These are phyloP conservation scores for Palythoa heliodiscus DNA, from an alignment of 92 coral and sea anemone species.

Conservation along the genomic window DNA sequence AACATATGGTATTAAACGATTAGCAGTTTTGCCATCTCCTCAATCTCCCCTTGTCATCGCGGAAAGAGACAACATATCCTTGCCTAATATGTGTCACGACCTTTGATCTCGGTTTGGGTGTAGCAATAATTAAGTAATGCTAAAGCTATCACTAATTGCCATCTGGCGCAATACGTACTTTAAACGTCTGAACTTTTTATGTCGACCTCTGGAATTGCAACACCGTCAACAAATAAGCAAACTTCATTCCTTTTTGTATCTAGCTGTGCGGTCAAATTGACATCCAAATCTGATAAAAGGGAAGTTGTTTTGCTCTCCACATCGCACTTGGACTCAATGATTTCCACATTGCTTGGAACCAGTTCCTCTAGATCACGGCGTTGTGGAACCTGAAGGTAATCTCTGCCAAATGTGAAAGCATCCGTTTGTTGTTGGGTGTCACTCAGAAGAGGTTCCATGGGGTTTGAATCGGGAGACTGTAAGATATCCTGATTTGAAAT, in stretches of 20 bases:
- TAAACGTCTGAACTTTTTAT: conserved; percentile 74
- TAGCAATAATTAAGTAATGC: background rate
- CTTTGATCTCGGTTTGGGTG: background rate
- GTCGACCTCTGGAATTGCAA: conserved; percentile 67
- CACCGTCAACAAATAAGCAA: conserved; percentile 77
- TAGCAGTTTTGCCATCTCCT: too few relatives aligned
- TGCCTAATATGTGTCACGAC: too few relatives aligned
- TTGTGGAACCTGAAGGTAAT: conserved; percentile 5
- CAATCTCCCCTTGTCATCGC: too few relatives aligned
- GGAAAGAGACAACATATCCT: too few relatives aligned
- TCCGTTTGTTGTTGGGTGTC: background rate
- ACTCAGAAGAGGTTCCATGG: conserved; percentile 4
- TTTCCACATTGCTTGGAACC: background rate
- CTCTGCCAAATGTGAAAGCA: background rate
- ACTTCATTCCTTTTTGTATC: conserved; percentile 66
- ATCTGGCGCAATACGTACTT: background rate
- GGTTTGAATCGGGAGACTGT: background rate
- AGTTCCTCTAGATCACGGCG: conserved; percentile 8
- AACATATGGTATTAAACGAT: too few relatives aligned
- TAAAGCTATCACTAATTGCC: background rate
- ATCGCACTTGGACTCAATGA: conserved; percentile 24
- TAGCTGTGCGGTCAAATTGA: conserved; percentile 62
- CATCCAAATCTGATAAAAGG: conserved; percentile 40
- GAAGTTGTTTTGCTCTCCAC: conserved; percentile 30
- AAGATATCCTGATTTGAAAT: background rate